These are phyloP conservation scores for Hermetia illucens DNA, from an alignment of 1,140 invertebrate genomes.

Conservation along the genomic window DNA sequence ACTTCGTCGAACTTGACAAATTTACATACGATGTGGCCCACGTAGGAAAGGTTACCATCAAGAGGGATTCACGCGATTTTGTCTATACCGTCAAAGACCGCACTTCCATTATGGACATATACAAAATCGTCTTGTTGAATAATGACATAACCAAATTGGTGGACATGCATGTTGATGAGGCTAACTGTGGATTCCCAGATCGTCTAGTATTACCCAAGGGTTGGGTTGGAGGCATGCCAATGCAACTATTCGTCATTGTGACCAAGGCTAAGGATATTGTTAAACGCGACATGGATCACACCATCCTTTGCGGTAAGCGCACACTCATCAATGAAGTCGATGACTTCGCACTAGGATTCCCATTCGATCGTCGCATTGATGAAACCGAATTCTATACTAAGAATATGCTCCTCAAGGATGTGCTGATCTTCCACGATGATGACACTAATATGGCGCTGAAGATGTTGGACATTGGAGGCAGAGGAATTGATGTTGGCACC, in stretches of 20 bases:
- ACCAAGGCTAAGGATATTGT: too few species aligned
- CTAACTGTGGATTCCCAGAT: slow-evolving; percentile 37
- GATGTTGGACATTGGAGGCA: too few species aligned
- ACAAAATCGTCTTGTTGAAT: slow-evolving; percentile 15
- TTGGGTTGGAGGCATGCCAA: slow-evolving; percentile 37
- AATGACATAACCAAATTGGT: slow-evolving; percentile 22
- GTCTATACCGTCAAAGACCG: slow-evolving; percentile 17
- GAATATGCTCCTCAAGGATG: slow-evolving; percentile 43
- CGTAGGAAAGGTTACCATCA: slow-evolving; percentile 24
- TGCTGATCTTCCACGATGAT: slow-evolving; percentile 40
- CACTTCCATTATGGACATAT: slow-evolving; percentile 15
- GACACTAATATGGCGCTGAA: too few species aligned
- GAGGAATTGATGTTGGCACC: too few species aligned
- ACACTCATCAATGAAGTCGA: slow-evolving; percentile 30
- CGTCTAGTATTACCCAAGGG: slow-evolving; percentile 38
- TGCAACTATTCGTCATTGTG: slow-evolving; percentile 42
- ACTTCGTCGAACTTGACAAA: slow-evolving; percentile 30
- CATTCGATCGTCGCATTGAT: slow-evolving; percentile 46
- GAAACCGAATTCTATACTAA: slow-evolving; percentile 33
- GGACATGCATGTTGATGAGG: slow-evolving; percentile 29
- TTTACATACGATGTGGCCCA: slow-evolving; percentile 28
- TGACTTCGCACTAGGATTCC: slow-evolving; percentile 46
- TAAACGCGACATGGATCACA: too few species aligned
- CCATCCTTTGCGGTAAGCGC: slow-evolving; percentile 21
- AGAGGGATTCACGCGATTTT: slow-evolving; percentile 25